Base-by-base conservation (phyloP, 2,113 vertebrate genomes). In the Ciconia stormi region DNA sequence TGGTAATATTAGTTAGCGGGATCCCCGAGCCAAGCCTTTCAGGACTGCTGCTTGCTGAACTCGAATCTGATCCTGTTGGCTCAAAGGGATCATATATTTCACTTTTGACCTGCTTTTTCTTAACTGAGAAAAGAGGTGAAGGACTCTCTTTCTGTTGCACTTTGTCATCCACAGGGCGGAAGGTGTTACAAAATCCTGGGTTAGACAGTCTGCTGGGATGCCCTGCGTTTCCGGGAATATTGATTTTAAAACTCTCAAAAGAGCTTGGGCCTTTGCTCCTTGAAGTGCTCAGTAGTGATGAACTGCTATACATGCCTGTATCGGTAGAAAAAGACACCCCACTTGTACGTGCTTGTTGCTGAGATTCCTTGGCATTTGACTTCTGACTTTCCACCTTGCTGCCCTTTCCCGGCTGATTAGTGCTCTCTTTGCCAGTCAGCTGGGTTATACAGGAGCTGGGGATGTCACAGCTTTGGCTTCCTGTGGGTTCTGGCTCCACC, bases 51-150 rank as follows among this genome's bases (percentile, higher is more conserved):
- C 97, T 97, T 5, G 98, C 97, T 26, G 98, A 98, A 81, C 98
- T 98, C 0, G 99, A 99, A 90, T 99, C 99, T 0, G 99, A 99
- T n/a, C 98, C 97, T 2, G 99, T 99, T 73, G 99, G 99, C 74
- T 99, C 98, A 92, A 99, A 99, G 34, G 99, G 99, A 96, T 99
- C 99, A 13, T 99, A 99, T n/a, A 99, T 99, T 76, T 99, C 99
- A 44, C 98, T 98, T 89, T 98, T 98, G 32, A 98, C 97, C 86
- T 98, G 97, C 76, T 99, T 98, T 91, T 98, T 98, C 87, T 97
- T 96, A 38, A 96, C 73, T 16, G 97, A 95, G 85, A 98, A 98
- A 27, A 98, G 89, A 19, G 97, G 69, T 0, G 95, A 89, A 26
- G 97, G 89, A 71, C 16, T 96, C 50, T 97, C 98, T 22, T 98